A percentile compares a stretch with the other conserved stretches of the same genome.
phyloP scores from a whole-genome alignment of 2,797 vertebrate species.

The Rousettus madagascariensis region DNA sequence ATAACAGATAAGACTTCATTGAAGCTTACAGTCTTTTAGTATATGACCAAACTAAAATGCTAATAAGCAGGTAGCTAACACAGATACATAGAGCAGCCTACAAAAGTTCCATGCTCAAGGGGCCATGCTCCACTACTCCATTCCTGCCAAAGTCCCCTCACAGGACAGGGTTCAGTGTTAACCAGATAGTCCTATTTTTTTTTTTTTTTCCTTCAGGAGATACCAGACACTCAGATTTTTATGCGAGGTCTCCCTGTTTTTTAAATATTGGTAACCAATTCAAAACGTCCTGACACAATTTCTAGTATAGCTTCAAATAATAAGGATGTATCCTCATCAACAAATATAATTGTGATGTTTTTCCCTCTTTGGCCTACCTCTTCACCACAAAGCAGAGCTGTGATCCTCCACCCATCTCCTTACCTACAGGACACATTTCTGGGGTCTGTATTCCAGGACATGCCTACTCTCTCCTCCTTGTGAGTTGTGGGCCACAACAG shows the following conservation, averaged over 20 bases:
- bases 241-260: conserved; percentile 10
- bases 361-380: background rate
- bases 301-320: background rate
- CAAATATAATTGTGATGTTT: background rate
- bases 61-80: background rate
- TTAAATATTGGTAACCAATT: background rate
- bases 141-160: background rate
- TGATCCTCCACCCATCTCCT: background rate
- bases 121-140: background rate
- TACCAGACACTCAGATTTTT: background rate
- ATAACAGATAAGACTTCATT: background rate
- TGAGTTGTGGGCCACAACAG: background rate
- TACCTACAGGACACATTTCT: background rate
- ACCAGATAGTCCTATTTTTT: background rate
- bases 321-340: background rate
- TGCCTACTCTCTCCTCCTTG: background rate
- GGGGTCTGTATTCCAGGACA: background rate
- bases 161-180: background rate
- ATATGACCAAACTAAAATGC: background rate
- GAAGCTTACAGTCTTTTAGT: background rate
- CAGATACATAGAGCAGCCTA: background rate
- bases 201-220: background rate
- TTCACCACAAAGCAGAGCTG: background rate
- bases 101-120: background rate
- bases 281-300: background rate